Evolutionary conservation across 1,140 invertebrate species (phyloP).

Genomic region (Drosophila novamexicana): DNA sequence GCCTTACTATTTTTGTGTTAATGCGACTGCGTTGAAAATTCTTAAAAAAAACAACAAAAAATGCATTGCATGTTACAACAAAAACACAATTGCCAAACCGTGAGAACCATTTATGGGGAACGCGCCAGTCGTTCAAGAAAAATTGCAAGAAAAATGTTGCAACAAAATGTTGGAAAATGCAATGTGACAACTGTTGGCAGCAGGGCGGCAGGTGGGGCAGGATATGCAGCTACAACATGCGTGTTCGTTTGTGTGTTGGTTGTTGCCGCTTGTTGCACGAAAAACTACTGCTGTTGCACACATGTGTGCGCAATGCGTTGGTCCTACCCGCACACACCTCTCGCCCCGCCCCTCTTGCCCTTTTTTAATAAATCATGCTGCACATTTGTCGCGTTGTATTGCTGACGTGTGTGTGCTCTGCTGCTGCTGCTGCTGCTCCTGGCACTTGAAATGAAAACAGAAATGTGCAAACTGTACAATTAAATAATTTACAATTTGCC

Average conservation of each 20-base stretch:
- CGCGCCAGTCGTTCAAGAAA: slow-evolving; percentile 52
- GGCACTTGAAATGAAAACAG: slow-evolving; percentile 45
- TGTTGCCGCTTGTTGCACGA: slow-evolving; percentile 36
- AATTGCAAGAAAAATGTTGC: slow-evolving; percentile 75
- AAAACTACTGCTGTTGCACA: slow-evolving; percentile 45
- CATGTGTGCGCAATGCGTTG: slow-evolving; percentile 63
- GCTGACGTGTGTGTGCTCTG: slow-evolving; percentile 24
- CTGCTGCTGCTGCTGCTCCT: slow-evolving; percentile 43
- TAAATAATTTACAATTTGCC: slow-evolving; percentile 49
- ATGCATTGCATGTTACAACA: slow-evolving; percentile 41
- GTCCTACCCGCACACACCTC: not conserved
- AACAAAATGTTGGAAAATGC: slow-evolving; percentile 75
- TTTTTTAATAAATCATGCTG: slow-evolving; percentile 69
- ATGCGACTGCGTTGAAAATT: slow-evolving; percentile 33
- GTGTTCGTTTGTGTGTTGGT: slow-evolving; percentile 44
- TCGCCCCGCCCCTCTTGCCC: slow-evolving; percentile 8
- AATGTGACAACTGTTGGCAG: slow-evolving; percentile 52
- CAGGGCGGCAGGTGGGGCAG: not conserved
- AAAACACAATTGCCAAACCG: slow-evolving; percentile 65
- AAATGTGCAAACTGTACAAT: slow-evolving; percentile 55
- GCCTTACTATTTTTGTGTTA: slow-evolving; percentile 32
- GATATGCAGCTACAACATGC: slow-evolving; percentile 6
- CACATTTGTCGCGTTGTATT: slow-evolving; percentile 69
- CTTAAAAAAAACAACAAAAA: slow-evolving; percentile 24
- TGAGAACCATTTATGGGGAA: slow-evolving; percentile 78